These are phyloP conservation scores for Sarcophaga peregrina DNA, from an alignment of 1,140 invertebrate species.

Conservation along the genomic window DNA sequence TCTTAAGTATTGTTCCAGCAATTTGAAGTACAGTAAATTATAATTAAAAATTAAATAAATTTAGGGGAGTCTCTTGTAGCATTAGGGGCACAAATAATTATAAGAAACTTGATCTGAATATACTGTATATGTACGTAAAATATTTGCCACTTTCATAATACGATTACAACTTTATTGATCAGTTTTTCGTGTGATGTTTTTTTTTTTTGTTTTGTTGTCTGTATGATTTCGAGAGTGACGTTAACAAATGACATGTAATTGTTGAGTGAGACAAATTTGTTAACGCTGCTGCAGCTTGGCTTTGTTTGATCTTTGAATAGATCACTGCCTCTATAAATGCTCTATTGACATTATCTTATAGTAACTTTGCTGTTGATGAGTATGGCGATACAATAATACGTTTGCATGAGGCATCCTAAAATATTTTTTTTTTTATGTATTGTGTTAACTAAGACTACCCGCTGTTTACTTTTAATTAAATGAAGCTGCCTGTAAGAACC, in stretches of 20 bases:
- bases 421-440: neutral
- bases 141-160: too few species aligned
- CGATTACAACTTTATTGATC: too few species aligned
- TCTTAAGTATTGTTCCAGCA: neutral
- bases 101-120: neutral
- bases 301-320: neutral
- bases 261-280: conserved; percentile 37
- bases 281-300: conserved; percentile 25
- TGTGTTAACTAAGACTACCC: conserved; percentile 29
- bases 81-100: neutral
- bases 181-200: too few species aligned
- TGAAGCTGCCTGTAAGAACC: conserved; percentile 2
- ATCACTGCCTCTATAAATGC: neutral
- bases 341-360: neutral
- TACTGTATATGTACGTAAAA: neutral
- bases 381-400: neutral
- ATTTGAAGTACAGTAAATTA: neutral
- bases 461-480: conserved; percentile 36
- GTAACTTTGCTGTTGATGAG: neutral
- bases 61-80: neutral
- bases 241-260: conserved; percentile 36
- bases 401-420: neutral
- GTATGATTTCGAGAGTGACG: conserved; percentile 20
- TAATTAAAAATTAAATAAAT: neutral
- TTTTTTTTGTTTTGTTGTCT: neutral